Percentiles rank a stretch among this genome's conserved stretches.
Conservation (phyloP, 2,888 invertebrate species). For the Euplexia lucipara region DNA sequence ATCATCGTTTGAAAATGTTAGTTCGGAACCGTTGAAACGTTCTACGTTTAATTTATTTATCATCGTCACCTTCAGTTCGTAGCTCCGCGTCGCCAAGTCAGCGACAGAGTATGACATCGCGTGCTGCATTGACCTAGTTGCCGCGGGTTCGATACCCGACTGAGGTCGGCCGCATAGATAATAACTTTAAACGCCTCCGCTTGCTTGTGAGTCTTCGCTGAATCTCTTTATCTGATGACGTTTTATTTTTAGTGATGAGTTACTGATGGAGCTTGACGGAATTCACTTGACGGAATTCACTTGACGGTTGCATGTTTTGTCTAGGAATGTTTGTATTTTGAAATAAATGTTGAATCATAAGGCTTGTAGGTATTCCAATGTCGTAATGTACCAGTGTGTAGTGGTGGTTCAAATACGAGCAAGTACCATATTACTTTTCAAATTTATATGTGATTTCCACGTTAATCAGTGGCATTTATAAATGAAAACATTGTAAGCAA, state of each 20-base stretch:
- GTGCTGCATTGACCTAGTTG: slow-evolving; percentile 88
- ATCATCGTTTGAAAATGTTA: slow-evolving; percentile 27
- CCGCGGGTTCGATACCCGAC: slow-evolving; percentile 86
- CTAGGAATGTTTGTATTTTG: slow-evolving; percentile 34
- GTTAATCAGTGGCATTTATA: too few species aligned
- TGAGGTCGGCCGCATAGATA: slow-evolving; percentile 85
- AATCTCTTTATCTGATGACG: slow-evolving; percentile 72
- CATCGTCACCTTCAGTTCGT: slow-evolving; percentile 68
- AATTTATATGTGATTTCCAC: too few species aligned
- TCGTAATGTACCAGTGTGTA: too few species aligned
- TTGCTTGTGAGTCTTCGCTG: slow-evolving; percentile 77
- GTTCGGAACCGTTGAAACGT: slow-evolving; percentile 18
- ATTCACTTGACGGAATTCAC: slow-evolving; percentile 36
- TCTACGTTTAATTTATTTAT: slow-evolving; percentile 58
- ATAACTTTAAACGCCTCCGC: slow-evolving; percentile 77
- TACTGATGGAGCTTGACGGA: slow-evolving; percentile 34
- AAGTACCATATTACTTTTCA: too few species aligned
- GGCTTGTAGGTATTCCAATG: not conserved
- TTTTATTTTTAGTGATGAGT: slow-evolving; percentile 57
- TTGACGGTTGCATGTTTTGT: slow-evolving; percentile 25
- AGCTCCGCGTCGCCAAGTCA: slow-evolving; percentile 70
- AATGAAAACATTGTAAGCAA: too few species aligned
- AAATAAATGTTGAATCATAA: slow-evolving; percentile 16
- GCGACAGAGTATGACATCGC: slow-evolving; percentile 76
- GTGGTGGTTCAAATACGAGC: too few species aligned